Evolutionary conservation across 2,797 vertebrate genomes (phyloP).

Genomic region (Buceros bicornis): DNA sequence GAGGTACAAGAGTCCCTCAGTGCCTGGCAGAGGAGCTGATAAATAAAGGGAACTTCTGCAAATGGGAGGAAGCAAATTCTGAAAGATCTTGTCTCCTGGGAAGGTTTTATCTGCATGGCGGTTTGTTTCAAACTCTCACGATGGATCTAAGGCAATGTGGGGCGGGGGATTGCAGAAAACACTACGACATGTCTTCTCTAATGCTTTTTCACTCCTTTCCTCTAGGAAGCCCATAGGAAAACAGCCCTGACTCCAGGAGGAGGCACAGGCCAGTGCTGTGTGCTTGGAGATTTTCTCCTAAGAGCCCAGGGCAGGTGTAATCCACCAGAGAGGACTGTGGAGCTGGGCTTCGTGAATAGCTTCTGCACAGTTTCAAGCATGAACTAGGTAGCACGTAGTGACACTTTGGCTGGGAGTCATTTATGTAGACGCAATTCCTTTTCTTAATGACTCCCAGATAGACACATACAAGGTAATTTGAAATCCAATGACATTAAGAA

Average conservation of each 20-base stretch:
- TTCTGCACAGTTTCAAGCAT: fast-evolving
- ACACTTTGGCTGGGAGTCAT: background rate
- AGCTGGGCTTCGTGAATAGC: background rate
- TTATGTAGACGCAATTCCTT: background rate
- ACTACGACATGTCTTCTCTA: background rate
- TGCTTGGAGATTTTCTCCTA: background rate
- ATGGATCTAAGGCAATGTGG: background rate
- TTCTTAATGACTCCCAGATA: background rate
- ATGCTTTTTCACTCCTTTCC: background rate
- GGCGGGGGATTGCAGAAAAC: background rate
- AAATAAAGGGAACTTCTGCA: background rate
- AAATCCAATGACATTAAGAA: background rate
- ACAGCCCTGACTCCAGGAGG: background rate
- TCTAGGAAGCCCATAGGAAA: background rate
- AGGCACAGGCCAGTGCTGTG: background rate
- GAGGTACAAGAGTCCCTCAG: background rate
- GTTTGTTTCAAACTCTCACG: background rate
- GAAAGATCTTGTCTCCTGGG: background rate
- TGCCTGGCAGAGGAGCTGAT: background rate
- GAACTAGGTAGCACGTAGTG: background rate
- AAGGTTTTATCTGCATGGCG: background rate
- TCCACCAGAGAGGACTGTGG: background rate
- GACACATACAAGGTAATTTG: background rate
- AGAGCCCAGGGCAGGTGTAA: background rate
- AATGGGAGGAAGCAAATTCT: background rate